phyloP scores from a whole-genome alignment of 2,888 invertebrate species.

The Muscina levida region DNA sequence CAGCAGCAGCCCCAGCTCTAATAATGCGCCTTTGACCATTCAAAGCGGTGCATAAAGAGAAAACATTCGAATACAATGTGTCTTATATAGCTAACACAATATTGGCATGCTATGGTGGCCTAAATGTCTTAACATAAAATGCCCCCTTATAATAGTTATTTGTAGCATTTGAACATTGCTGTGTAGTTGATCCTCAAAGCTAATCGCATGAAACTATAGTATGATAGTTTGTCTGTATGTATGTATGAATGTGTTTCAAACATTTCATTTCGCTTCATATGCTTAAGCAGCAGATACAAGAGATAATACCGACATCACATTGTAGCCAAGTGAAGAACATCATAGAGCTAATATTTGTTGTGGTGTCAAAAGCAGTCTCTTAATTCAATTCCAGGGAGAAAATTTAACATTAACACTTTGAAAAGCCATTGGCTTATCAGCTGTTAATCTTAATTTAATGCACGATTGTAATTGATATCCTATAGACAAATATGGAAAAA shows the following conservation, averaged over 20 bases:
- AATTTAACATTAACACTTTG: slow-evolving; percentile 54
- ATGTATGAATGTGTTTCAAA: slow-evolving; percentile 26
- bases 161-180: background rate
- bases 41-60: slow-evolving; percentile 35
- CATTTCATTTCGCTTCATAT: too few relatives aligned
- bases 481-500: background rate
- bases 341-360: background rate
- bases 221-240: background rate
- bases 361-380: background rate
- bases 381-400: slow-evolving; percentile 7
- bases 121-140: slow-evolving; percentile 29
- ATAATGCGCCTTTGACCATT: slow-evolving; percentile 17
- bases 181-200: slow-evolving; percentile 22
- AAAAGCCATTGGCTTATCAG: slow-evolving; percentile 29
- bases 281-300: slow-evolving; percentile 50
- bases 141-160: background rate
- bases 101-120: slow-evolving; percentile 47
- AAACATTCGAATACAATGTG: slow-evolving; percentile 18
- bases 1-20: slow-evolving; percentile 29
- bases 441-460: slow-evolving; percentile 47
- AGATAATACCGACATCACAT: slow-evolving; percentile 17
- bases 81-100: slow-evolving; percentile 16
- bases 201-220: slow-evolving; percentile 60
- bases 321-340: slow-evolving; percentile 36
- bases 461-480: background rate